Evolutionary conservation across 2,888 invertebrate species (phyloP).

Genomic region (Macrosiphum euphorbiae): DNA sequence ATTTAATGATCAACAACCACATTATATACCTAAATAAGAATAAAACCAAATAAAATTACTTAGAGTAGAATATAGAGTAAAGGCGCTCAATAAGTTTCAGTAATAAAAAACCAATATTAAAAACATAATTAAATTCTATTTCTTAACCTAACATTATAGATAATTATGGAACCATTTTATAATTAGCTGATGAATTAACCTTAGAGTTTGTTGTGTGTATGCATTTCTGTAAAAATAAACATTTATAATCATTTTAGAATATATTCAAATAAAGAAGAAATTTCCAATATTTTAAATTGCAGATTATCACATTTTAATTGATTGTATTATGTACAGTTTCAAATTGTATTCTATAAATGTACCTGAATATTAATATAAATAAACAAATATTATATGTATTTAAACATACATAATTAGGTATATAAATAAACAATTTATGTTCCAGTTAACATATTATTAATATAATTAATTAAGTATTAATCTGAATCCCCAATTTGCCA

Average conservation of each 20-base stretch:
- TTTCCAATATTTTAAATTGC: not conserved
- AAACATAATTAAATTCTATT: not conserved
- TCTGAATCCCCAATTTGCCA: constrained; percentile 30
- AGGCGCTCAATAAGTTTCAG: not conserved
- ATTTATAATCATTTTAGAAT: not conserved
- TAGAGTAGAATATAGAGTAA: not conserved
- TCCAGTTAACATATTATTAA: not conserved
- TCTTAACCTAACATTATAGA: not conserved
- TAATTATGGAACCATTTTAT: not conserved
- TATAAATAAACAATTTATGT: not conserved
- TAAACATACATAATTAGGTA: not conserved
- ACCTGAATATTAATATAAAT: not conserved
- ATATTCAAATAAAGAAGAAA: not conserved
- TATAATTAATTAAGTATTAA: not conserved
- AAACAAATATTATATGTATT: not conserved
- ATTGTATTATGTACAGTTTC: not conserved
- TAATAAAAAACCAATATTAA: not conserved
- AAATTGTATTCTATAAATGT: not conserved
- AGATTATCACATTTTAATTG: constrained; percentile 33
- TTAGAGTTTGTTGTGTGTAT: not conserved
- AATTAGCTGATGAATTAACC: not conserved
- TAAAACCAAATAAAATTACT: not conserved
- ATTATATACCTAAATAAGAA: not conserved
- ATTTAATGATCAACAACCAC: not conserved
- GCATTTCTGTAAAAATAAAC: not conserved